These are phyloP conservation scores for Lochmaea capreae DNA, from an alignment of 2,888 invertebrate species.

Conservation along the genomic window DNA sequence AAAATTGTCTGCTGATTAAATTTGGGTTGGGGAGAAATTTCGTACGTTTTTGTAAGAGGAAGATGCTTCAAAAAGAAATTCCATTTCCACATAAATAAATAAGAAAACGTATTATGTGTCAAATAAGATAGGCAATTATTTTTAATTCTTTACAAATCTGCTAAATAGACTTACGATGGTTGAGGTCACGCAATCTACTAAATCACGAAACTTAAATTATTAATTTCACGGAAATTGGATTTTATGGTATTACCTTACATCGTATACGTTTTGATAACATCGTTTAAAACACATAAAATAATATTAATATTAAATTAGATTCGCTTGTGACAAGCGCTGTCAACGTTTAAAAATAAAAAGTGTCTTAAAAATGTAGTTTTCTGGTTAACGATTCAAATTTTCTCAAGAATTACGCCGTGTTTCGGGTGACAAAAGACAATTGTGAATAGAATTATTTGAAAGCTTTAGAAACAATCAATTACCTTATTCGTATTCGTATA, in stretches of 20 bases:
- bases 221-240: slow-evolving; percentile 39
- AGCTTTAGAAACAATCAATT: neutral
- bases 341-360: no score
- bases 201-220: slow-evolving; percentile 42
- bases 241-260: slow-evolving; percentile 14
- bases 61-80: slow-evolving; percentile 15
- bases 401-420: neutral
- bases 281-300: neutral
- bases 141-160: slow-evolving; percentile 39
- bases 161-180: slow-evolving; percentile 38
- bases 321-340: no score
- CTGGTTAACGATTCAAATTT: no score
- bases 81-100: slow-evolving; percentile 24
- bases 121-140: slow-evolving; percentile 35
- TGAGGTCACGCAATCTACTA: slow-evolving; percentile 37
- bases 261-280: neutral
- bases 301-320: neutral
- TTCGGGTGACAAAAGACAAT: neutral
- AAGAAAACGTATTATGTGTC: slow-evolving; percentile 39
- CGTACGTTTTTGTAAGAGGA: neutral
- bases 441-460: neutral
- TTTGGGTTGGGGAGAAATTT: neutral
- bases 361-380: no score
- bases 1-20: neutral
- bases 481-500: neutral